phyloP scores from a whole-genome alignment of 2,797 vertebrate genomes.

The Etheostoma nigrum region DNA sequence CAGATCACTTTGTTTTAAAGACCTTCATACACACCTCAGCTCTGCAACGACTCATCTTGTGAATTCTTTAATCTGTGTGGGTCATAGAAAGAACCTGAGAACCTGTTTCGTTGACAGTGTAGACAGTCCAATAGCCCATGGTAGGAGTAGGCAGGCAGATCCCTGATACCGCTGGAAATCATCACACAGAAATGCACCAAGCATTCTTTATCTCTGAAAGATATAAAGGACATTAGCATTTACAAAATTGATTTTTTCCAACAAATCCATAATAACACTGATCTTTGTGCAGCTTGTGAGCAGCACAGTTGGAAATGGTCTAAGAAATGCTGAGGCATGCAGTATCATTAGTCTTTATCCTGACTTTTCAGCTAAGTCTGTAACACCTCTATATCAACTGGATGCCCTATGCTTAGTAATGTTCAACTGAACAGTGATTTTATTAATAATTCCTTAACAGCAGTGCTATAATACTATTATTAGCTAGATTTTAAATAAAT shows the following conservation, averaged over 20 bases:
- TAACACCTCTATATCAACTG: conserved; percentile 52
- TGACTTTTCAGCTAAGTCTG: conserved; percentile 65
- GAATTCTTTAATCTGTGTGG: conserved; percentile 25
- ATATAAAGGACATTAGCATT: conserved; percentile 84
- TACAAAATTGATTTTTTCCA: conserved; percentile 77
- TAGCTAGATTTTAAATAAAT: conserved; percentile 47
- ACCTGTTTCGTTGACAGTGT: conserved; percentile 22
- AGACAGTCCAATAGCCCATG: conserved; percentile 64
- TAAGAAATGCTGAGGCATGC: conserved; percentile 76
- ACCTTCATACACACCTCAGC: conserved; percentile 6
- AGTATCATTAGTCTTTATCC: conserved; percentile 70
- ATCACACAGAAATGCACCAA: conserved; percentile 61
- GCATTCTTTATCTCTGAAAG: conserved; percentile 68
- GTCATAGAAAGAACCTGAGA: conserved; percentile 43
- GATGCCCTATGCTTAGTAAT: conserved; percentile 26
- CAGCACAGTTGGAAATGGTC: conserved; percentile 60
- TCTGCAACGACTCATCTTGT: conserved; percentile 16
- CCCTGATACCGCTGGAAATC: conserved; percentile 68
- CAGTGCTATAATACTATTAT: conserved; percentile 21
- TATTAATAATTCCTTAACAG: conserved; percentile 45
- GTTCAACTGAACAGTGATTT: conserved; percentile 39
- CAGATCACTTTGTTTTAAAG: conserved; percentile 40
- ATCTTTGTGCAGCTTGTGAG: conserved; percentile 78
- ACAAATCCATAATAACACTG: conserved; percentile 83
- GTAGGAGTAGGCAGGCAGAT: conserved; percentile 40